Evolutionary conservation across 2,113 vertebrate genomes (phyloP), one percentile per base, ranked within the genome.

Genomic region (Sander lucioperca): DNA sequence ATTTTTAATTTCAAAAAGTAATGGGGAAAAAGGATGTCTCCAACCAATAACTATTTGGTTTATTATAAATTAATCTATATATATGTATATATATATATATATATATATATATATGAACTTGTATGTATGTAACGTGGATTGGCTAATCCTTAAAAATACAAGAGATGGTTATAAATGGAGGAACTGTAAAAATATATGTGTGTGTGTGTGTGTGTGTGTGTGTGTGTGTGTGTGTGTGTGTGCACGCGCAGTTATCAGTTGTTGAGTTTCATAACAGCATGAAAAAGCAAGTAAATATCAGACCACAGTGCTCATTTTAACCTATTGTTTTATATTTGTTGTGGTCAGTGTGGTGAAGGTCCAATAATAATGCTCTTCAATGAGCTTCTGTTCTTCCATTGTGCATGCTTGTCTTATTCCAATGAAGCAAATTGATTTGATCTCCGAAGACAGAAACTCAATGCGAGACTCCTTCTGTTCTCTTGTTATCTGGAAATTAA

Each of bases 401-500:
- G 68, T 85, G 58, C 74, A 68, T 2, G 66, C 83, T 83, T 88
- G 90, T 91, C 86, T 56, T 79, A 83, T 92, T 86, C 74, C 85
- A 89, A 90, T 77, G 80, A 88, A 84, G 82, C 87, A 68, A 85
- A 80, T 88, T 88, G 90, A 93, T 91, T 92, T 92, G 91, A 93
- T 90, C 89, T 87, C 89, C 56, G 43, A 65, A 80, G 83, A 91
- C 84, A 89, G 90, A 89, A 88, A 89, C 85, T 82, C 81, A 68
- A 82, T 87, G 90, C 14, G 64, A 81, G 87, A 74, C 88, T 92
- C 91, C 85, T 78, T 86, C 77, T 88, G 88, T 86, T 84, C 79
- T 77, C 81, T 93, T 89, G 87, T 90, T 93, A 91, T 91, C 80
- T 88, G 78, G 88, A 94, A 92, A 92, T 93, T 91, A 83, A 85